Evolutionary conservation across 2,797 vertebrate genomes (phyloP), one percentile per base, ranked within the genome.

Genomic region (Hemitrygon akajei): DNA sequence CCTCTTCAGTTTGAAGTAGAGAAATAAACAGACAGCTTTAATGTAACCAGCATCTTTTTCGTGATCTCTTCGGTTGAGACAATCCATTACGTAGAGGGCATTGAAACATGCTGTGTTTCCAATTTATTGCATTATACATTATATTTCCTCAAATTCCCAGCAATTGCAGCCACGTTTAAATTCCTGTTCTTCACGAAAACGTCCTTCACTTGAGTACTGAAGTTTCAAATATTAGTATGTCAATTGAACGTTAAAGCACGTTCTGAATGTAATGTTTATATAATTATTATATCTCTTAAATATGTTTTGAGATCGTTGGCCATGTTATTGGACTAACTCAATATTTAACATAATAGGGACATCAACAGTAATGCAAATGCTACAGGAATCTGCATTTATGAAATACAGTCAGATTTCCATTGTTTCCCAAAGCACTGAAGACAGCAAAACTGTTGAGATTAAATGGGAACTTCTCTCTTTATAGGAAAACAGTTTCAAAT

Each of bases 1-100:
- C 71, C 91, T 75, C 91, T 93, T 93, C 91, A 76, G 11, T 56
- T 93, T 75, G 56, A 93, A 93, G 71, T 76, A 93, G 34, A 76
- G 25, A 76, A 47, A 93, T 58, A 93, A 93, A 76, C 91, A 93
- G 71, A 58, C 71, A 93, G 25, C 40, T 47, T 76, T 93, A 93
- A 93, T 75, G 37, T 22, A 93, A n/a, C 40, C 27, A 75, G 14
- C 58, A 56, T 93, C 12, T 58, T 75, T 30, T 56, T 56, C 22
- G 1, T 75, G 71, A 75, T 75, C 22, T 6, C 16, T 75, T 30
- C 56, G 91, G 22, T 40, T 93, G 91, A 76, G 14, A 37, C 71
- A 58, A 93, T 30, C 69, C 3, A 75, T 71, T 73, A 58, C 40
- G 58, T 73, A 30, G 71, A 93, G 56, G 27, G 11, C 40, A 93